Conservation (phyloP, 2,113 vertebrate species). For the Microtus richardsoni region DNA sequence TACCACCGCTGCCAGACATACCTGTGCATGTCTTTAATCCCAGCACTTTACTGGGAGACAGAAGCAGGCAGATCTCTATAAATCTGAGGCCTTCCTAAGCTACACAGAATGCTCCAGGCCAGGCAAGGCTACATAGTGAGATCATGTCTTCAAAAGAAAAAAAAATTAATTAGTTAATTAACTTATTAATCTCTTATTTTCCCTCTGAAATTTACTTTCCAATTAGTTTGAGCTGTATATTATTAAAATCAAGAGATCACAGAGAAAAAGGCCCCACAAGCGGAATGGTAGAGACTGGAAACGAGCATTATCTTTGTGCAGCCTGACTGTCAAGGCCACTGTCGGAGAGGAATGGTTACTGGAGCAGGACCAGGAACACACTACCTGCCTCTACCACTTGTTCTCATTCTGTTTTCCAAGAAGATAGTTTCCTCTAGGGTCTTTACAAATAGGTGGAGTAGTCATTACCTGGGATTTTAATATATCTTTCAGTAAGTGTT, state of each 20-base stretch:
- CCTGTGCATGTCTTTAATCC: not conserved
- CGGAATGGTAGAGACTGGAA: not conserved
- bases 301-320: not conserved
- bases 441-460: not conserved
- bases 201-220: slow-evolving; percentile 13
- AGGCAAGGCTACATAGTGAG: not conserved
- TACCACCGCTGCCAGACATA: not conserved
- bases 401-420: slow-evolving; percentile 1
- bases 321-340: not conserved
- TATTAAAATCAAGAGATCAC: too few relatives aligned
- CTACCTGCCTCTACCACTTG: not conserved
- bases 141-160: not conserved
- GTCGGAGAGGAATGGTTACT: not conserved
- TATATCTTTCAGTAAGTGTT: not conserved
- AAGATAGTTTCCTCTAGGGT: not conserved
- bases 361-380: not conserved
- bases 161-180: not conserved
- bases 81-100: not conserved
- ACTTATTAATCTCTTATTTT: not conserved
- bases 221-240: not conserved
- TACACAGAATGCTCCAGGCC: not conserved
- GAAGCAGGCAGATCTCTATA: not conserved
- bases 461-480: not conserved
- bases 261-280: not conserved
- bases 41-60: not conserved